Base-by-base conservation (phyloP, 2,113 vertebrate genomes). In the Grantiella picta region DNA sequence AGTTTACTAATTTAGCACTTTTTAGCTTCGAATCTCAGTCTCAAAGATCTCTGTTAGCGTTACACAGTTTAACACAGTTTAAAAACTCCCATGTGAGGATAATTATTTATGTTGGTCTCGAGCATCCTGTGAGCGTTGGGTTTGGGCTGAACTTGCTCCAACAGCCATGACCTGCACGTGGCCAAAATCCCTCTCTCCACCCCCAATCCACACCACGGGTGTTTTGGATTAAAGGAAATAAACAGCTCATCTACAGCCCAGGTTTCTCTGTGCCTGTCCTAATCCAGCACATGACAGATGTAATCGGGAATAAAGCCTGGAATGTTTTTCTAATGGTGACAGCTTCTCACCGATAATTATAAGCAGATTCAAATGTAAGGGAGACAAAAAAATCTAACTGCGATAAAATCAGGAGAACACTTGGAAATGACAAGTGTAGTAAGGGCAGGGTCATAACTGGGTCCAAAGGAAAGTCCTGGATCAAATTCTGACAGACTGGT, bases 161-260 rank as follows among this genome's bases (percentile, higher is more conserved):
- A 31, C 27, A 78, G 60, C 29, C 0, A 0, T 20, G 15, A 28
- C 47, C 73, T 23, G 40, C n/a, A n/a, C 0, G 0, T 13, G 12
- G 15, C 49, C 63, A 79, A 81, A 95, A 45, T 15, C 61, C 28
- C 40, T 22, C 31, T 50, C 9, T 52, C 49, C 33, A 19, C 12
- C 21, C 50, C 19, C 28, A 36, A 0, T 1, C 15, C 3, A 2
- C 52, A 47, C 11, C 23, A 20, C 0, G 0, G 50, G 47, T 42
- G 27, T n/a, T 59, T 28, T 10, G 36, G 49, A n/a, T 65, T 25
- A 29, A 63, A 65, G 69, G 25, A 59, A 77, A 71, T 8, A 61
- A 78, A 40, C 2, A 69, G 54, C 68, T 56, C 68, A 17, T 19
- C 53, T 9, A 25, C 1, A 54, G 89, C 40, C 52, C 70, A 42